Evolutionary conservation across 1,140 invertebrate species (phyloP).

Genomic region (Ips typographus): DNA sequence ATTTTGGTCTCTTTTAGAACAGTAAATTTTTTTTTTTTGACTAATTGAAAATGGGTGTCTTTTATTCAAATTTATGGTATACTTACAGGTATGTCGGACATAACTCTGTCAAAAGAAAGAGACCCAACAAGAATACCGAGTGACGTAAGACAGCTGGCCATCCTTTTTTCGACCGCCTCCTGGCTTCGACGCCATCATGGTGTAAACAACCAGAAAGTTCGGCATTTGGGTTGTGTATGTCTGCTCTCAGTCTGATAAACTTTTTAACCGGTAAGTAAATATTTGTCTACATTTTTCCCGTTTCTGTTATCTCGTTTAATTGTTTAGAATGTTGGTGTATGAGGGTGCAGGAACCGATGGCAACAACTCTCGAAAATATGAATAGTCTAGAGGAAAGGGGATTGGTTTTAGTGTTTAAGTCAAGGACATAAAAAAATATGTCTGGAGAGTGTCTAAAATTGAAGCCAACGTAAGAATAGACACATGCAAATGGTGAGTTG

Average conservation of each 20-base stretch:
- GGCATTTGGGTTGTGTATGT: constrained; percentile 18
- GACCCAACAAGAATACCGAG: neutral
- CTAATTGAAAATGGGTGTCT: too few relatives aligned
- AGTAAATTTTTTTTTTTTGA: too few relatives aligned
- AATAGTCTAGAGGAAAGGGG: too few relatives aligned
- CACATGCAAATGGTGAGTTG: too few relatives aligned
- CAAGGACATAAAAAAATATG: too few relatives aligned
- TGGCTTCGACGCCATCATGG: constrained; percentile 4
- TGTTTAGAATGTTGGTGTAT: neutral
- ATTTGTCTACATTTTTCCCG: constrained; percentile 8
- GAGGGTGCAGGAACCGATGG: neutral
- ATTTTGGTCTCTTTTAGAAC: too few relatives aligned
- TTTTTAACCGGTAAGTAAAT: constrained; percentile 12
- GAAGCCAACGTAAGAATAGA: too few relatives aligned
- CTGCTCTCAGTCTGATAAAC: constrained; percentile 5
- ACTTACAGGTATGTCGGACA: too few relatives aligned
- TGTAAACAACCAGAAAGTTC: constrained; percentile 22
- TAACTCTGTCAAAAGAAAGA: constrained; percentile 3
- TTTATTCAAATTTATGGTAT: too few relatives aligned
- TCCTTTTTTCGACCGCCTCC: neutral
- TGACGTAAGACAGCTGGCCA: constrained; percentile 29
- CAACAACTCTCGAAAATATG: too few relatives aligned
- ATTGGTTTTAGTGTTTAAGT: too few relatives aligned
- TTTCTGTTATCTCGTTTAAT: neutral
- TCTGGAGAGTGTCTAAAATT: too few relatives aligned